These are phyloP conservation scores for Sceloporus tristichus DNA, from an alignment of 2,113 vertebrate genomes.

Conservation along the genomic window DNA sequence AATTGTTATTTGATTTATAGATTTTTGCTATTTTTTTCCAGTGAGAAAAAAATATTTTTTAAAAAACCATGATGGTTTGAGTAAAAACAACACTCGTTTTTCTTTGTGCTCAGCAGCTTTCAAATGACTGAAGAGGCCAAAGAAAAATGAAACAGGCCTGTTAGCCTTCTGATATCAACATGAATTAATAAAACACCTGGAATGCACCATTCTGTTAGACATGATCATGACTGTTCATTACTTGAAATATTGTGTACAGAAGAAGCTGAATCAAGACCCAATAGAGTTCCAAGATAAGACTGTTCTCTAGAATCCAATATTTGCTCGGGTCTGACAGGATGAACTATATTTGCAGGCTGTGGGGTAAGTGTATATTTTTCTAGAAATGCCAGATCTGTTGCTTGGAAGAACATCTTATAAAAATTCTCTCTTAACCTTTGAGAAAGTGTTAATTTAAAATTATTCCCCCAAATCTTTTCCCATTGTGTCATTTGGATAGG, in stretches of 20 bases:
- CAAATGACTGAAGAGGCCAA: constrained; percentile 69
- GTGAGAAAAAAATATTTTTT: constrained; percentile 25
- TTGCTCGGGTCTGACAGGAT: constrained; percentile 91
- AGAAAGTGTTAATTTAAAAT: too few relatives aligned
- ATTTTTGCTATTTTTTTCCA: too few relatives aligned
- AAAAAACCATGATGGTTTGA: constrained; percentile 72
- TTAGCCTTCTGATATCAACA: constrained; percentile 48
- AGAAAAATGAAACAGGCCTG: constrained; percentile 65
- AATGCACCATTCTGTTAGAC: constrained; percentile 58
- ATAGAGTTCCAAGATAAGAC: constrained; percentile 91
- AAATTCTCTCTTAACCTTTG: too few relatives aligned
- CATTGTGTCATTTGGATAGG: too few relatives aligned
- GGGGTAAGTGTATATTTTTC: constrained; percentile 96
- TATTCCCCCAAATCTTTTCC: too few relatives aligned
- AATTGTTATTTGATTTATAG: too few relatives aligned
- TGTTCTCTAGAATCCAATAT: constrained; percentile 94
- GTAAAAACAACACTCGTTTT: constrained; percentile 71
- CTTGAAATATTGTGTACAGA: constrained; percentile 84
- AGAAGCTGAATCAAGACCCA: constrained; percentile 88
- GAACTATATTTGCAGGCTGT: constrained; percentile 90
- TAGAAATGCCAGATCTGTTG: constrained; percentile 91
- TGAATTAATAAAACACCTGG: constrained; percentile 51
- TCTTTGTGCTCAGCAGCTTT: constrained; percentile 63
- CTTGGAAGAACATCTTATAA: neutral
- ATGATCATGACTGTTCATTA: constrained; percentile 78